These are phyloP conservation scores for Epicauta chinensis DNA, from an alignment of 1,140 invertebrate genomes.

Conservation along the genomic window DNA sequence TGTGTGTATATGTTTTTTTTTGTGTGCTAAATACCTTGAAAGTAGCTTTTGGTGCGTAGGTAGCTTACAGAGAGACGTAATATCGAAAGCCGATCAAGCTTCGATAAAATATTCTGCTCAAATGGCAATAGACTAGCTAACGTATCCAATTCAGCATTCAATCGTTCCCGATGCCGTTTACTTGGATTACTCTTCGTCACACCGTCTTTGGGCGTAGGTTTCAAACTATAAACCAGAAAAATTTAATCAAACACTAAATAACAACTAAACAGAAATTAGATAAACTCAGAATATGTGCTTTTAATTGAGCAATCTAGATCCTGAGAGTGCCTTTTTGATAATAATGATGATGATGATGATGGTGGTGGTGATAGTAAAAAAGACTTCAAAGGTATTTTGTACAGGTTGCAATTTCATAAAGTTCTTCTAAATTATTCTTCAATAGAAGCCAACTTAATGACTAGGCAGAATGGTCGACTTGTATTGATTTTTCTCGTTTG, in stretches of 20 bases:
- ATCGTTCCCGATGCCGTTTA: conserved; percentile 92
- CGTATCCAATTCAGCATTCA: conserved; percentile 97
- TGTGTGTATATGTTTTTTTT: neutral
- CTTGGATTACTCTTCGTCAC: conserved; percentile 98
- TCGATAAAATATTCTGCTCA: conserved; percentile 96
- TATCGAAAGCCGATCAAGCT: conserved; percentile 96
- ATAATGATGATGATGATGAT: no score
- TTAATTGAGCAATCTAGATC: no score
- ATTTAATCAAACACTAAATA: conserved; percentile 1
- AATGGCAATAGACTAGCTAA: conserved; percentile 96
- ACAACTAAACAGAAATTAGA: no score
- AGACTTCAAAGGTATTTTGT: no score
- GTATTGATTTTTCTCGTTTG: no score
- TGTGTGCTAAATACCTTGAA: conserved; percentile 72
- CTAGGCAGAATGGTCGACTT: no score
- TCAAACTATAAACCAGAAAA: conserved; percentile 67
- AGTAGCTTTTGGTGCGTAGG: conserved; percentile 97
- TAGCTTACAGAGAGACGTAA: conserved; percentile 96
- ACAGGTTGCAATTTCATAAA: no score
- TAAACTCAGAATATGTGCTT: no score
- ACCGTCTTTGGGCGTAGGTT: conserved; percentile 90
- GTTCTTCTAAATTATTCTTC: no score
- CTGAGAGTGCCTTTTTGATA: no score
- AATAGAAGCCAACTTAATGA: no score
- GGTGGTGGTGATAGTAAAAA: no score